These are phyloP conservation scores for Eueides isabella DNA, from an alignment of 1,140 invertebrate genomes.

Conservation along the genomic window DNA sequence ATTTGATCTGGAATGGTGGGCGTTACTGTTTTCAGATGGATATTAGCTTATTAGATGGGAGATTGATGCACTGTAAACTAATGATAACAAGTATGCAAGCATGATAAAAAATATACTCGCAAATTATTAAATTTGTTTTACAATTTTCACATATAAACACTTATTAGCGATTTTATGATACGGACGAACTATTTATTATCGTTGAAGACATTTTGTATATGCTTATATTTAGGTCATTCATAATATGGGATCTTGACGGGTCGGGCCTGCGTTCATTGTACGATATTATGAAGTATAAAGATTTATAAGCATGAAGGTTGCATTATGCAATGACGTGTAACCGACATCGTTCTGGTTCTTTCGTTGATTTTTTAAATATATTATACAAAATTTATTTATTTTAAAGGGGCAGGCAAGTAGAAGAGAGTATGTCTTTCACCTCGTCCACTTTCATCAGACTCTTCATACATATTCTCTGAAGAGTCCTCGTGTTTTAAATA, in stretches of 20 bases:
- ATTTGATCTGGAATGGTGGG: conserved; percentile 2
- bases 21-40: conserved; percentile 66
- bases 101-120: neutral
- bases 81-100: neutral
- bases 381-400: neutral
- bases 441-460: too few relatives aligned
- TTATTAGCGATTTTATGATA: neutral
- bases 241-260: neutral
- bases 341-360: neutral
- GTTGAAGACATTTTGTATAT: neutral
- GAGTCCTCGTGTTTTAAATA: too few relatives aligned
- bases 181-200: conserved; percentile 5
- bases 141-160: neutral
- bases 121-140: neutral
- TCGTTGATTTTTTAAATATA: neutral
- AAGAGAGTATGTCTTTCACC: too few relatives aligned
- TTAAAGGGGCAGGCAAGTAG: neutral
- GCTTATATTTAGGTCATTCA: neutral
- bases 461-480: too few relatives aligned
- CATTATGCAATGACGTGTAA: neutral
- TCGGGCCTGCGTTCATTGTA: neutral
- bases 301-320: neutral
- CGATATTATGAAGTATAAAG: neutral
- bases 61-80: conserved; percentile 8
- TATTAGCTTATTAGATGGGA: conserved; percentile 40